phyloP scores from a whole-genome alignment of 2,797 vertebrate species.

The Psittacula derbiana region DNA sequence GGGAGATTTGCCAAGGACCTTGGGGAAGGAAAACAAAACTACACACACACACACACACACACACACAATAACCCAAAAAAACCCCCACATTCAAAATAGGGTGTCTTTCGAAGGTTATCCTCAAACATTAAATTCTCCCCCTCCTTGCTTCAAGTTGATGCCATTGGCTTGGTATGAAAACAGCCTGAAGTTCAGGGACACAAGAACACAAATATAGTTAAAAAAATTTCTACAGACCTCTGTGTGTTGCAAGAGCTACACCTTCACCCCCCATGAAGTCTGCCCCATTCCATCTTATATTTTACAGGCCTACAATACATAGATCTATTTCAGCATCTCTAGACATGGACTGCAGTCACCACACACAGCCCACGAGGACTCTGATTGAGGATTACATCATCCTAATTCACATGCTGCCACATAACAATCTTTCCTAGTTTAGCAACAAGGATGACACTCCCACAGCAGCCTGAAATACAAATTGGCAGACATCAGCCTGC shows the following conservation, averaged over 20 bases:
- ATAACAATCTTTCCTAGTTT: constrained; percentile 31
- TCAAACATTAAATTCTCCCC: background rate
- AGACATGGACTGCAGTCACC: background rate
- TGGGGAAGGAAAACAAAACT: background rate
- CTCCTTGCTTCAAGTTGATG: background rate
- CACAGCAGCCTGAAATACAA: constrained; percentile 42
- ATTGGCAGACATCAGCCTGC: constrained; percentile 13
- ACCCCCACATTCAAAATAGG: background rate
- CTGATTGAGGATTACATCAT: constrained; percentile 10
- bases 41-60: background rate
- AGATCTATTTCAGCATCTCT: background rate
- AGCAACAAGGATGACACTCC: constrained; percentile 21
- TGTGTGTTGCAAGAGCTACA: background rate
- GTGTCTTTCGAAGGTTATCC: background rate
- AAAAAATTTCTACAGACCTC: background rate
- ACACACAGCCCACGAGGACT: background rate
- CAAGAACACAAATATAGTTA: background rate
- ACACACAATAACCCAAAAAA: background rate
- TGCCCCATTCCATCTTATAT: background rate
- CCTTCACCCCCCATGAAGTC: background rate
- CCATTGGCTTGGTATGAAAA: background rate
- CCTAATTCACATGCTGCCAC: constrained; percentile 23
- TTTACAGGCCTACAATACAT: background rate
- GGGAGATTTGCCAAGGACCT: background rate
- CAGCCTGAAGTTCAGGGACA: background rate